Conservation (phyloP, 2,113 vertebrate genomes). For the Lepisosteus oculatus region DNA sequence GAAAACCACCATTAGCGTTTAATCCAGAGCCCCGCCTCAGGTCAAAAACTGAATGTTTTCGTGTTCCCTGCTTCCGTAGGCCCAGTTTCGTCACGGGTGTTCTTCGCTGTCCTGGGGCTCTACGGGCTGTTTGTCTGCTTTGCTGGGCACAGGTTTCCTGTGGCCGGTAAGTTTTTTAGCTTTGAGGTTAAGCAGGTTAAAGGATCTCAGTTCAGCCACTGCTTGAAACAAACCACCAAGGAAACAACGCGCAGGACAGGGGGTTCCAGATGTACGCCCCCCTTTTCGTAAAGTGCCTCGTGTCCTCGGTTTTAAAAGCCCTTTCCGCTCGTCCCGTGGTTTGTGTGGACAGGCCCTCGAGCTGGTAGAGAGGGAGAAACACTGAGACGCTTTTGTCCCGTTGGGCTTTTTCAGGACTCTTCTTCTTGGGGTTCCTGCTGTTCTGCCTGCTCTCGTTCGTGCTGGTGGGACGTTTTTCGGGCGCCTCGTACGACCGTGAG, state of each 20-base stretch:
- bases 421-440: constrained; percentile 27
- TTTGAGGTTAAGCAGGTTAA: neutral
- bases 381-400: neutral
- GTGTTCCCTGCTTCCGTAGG: constrained; percentile 2
- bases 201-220: too few species aligned
- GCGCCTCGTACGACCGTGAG: constrained; percentile 18
- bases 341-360: too few species aligned
- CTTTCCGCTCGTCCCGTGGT: too few species aligned
- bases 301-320: too few species aligned
- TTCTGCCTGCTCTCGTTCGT: constrained; percentile 22
- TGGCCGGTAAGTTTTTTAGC: constrained; percentile 21
- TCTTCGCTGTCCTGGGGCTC: constrained; percentile 21
- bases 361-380: neutral
- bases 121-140: constrained; percentile 28
- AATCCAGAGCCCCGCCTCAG: too few species aligned
- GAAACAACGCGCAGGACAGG: too few species aligned
- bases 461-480: constrained; percentile 20
- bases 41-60: neutral
- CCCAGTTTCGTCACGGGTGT: constrained; percentile 9
- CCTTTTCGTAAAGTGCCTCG: too few species aligned
- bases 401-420: constrained; percentile 20
- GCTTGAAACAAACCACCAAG: too few species aligned
- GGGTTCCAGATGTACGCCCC: too few species aligned
- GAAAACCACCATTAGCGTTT: too few species aligned
- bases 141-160: constrained; percentile 22